phyloP scores from a whole-genome alignment of 2,797 vertebrate genomes.

The Esox masquinongy region DNA sequence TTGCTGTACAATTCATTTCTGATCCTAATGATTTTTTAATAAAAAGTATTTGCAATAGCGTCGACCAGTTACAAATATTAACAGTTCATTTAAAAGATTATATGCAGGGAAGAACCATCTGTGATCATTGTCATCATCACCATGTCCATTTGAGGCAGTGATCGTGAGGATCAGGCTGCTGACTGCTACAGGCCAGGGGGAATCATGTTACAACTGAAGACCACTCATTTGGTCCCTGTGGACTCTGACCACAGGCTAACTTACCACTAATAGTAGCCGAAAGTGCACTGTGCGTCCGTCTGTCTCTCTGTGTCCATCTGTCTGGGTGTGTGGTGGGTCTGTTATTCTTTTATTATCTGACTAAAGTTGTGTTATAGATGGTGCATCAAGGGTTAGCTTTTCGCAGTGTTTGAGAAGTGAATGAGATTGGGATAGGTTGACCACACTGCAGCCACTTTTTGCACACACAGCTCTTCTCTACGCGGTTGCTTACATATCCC shows the following conservation, averaged over 20 bases:
- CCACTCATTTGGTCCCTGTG: not conserved
- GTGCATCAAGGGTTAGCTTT: too few species aligned
- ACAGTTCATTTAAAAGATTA: not conserved
- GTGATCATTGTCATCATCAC: not conserved
- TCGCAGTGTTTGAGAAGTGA: too few species aligned
- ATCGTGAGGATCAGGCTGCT: not conserved
- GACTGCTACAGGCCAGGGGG: not conserved
- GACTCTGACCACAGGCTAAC: not conserved
- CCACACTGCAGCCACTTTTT: too few species aligned
- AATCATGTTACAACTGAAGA: slow-evolving; percentile 14
- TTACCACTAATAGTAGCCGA: slow-evolving; percentile 1
- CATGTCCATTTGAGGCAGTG: not conserved
- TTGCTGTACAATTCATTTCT: too few species aligned
- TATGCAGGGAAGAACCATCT: not conserved
- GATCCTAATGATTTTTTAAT: too few species aligned
- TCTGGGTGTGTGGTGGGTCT: slow-evolving; percentile 14
- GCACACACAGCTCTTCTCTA: too few species aligned
- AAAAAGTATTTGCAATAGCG: too few species aligned
- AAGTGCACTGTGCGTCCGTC: not conserved
- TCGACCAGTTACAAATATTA: not conserved
- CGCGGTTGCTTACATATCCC: too few species aligned
- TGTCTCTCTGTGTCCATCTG: not conserved
- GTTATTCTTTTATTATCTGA: not conserved
- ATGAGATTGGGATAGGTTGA: too few species aligned
- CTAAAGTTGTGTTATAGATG: too few species aligned